These are phyloP conservation scores for Amniataba percoides DNA, from an alignment of 2,797 vertebrate species.

Conservation along the genomic window DNA sequence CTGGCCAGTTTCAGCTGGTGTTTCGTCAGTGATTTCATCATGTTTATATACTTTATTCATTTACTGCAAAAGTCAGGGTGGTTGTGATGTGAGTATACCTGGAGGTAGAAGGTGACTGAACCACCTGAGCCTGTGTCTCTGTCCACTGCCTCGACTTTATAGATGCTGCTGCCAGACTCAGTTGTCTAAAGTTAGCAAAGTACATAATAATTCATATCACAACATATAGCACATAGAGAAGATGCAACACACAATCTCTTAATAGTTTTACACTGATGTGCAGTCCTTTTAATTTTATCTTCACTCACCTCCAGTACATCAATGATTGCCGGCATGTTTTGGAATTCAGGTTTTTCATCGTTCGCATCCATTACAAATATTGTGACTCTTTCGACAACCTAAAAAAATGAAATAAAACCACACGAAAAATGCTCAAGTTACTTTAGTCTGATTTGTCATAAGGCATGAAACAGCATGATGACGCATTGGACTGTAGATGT, in stretches of 20 bases:
- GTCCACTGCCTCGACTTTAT: constrained; percentile 90
- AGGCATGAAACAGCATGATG: not conserved
- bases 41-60: not conserved
- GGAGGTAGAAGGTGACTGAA: constrained; percentile 93
- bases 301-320: constrained; percentile 92
- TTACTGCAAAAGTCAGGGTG: not conserved
- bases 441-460: constrained; percentile 4
- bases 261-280: not conserved
- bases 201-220: not conserved
- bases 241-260: not conserved
- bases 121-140: constrained; percentile 95
- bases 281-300: not conserved
- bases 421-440: not conserved
- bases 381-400: constrained; percentile 95
- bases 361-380: constrained; percentile 96
- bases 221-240: not conserved
- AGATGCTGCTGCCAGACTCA: constrained; percentile 91
- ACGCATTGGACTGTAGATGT: not conserved
- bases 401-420: not conserved
- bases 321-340: constrained; percentile 91
- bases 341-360: constrained; percentile 94
- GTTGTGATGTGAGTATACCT: constrained; percentile 82
- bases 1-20: not conserved
- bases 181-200: constrained; percentile 82
- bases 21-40: not conserved